Evolutionary conservation across 2,113 vertebrate species (phyloP).

Genomic region (Nothocercus nigrocapillus): DNA sequence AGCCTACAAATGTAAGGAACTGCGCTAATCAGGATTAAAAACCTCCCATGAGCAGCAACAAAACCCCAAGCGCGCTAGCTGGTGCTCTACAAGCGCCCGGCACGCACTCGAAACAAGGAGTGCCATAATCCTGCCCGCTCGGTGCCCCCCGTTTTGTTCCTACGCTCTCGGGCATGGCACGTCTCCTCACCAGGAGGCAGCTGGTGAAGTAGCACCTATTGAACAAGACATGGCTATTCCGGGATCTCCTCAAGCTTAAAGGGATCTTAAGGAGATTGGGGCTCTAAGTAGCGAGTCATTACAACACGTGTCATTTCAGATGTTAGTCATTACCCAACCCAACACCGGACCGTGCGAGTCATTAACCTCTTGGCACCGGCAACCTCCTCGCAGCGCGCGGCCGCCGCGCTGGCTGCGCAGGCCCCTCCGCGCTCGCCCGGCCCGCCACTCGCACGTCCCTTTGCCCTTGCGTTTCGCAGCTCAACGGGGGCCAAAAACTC

Average conservation of each 20-base stretch:
- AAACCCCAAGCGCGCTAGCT: background rate
- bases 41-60: slow-evolving; percentile 7
- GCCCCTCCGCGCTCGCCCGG: background rate
- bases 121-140: slow-evolving; percentile 45
- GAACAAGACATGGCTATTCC: slow-evolving; percentile 46
- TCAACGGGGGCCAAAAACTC: slow-evolving; percentile 10
- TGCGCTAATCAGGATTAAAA: slow-evolving; percentile 42
- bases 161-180: background rate
- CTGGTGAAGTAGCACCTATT: slow-evolving; percentile 46
- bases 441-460: slow-evolving; percentile 19
- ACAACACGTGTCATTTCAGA: slow-evolving; percentile 71
- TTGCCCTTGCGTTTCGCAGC: slow-evolving; percentile 53
- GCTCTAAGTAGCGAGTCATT: slow-evolving; percentile 57
- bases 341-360: slow-evolving; percentile 56
- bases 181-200: background rate
- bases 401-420: slow-evolving; percentile 58
- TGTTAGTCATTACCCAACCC: slow-evolving; percentile 70
- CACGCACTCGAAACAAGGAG: slow-evolving; percentile 17
- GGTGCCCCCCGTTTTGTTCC: slow-evolving; percentile 3
- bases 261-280: slow-evolving; percentile 59
- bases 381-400: slow-evolving; percentile 61
- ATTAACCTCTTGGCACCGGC: slow-evolving; percentile 71
- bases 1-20: background rate
- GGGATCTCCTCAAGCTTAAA: slow-evolving; percentile 53
- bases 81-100: background rate